phyloP scores from a whole-genome alignment of 1,140 invertebrate genomes.

The Calephelis nemesis region DNA sequence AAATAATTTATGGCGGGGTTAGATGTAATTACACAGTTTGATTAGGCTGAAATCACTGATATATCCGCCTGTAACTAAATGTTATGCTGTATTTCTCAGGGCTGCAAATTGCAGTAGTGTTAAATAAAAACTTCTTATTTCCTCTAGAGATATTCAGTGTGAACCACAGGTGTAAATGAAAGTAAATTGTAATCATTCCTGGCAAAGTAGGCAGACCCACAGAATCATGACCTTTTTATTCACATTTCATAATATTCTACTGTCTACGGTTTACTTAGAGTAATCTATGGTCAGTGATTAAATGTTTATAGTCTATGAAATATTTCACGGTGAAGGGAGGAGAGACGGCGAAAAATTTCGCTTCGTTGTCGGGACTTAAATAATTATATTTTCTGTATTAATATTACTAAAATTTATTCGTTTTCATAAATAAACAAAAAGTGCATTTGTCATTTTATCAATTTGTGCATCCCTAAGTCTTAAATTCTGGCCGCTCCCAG shows the following conservation, averaged over 20 bases:
- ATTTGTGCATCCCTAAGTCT: constrained; percentile 45
- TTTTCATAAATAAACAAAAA: constrained; percentile 47
- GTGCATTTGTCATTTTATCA: constrained; percentile 41
- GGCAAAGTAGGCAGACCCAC: too few relatives aligned
- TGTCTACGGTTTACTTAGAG: background rate
- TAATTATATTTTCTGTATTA: constrained; percentile 55
- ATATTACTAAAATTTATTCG: constrained; percentile 58
- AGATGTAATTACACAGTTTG: too few relatives aligned
- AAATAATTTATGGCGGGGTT: too few relatives aligned
- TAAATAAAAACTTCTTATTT: too few relatives aligned
- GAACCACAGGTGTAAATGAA: too few relatives aligned
- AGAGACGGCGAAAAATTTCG: constrained; percentile 67
- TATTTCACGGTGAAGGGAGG: constrained; percentile 71
- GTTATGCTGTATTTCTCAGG: too few relatives aligned
- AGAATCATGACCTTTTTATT: too few relatives aligned
- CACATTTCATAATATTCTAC: background rate
- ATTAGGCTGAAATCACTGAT: too few relatives aligned
- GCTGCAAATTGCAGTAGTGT: too few relatives aligned
- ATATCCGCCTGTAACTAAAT: too few relatives aligned
- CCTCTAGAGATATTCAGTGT: too few relatives aligned
- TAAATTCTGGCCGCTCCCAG: constrained; percentile 73
- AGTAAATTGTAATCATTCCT: too few relatives aligned
- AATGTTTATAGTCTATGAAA: constrained; percentile 47
- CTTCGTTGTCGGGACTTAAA: constrained; percentile 70
- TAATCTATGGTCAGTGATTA: background rate